Percentiles rank a stretch among this genome's conserved stretches.
Evolutionary conservation across 1,140 invertebrate genomes (phyloP).

Genomic region (Drosophila jambulina): DNA sequence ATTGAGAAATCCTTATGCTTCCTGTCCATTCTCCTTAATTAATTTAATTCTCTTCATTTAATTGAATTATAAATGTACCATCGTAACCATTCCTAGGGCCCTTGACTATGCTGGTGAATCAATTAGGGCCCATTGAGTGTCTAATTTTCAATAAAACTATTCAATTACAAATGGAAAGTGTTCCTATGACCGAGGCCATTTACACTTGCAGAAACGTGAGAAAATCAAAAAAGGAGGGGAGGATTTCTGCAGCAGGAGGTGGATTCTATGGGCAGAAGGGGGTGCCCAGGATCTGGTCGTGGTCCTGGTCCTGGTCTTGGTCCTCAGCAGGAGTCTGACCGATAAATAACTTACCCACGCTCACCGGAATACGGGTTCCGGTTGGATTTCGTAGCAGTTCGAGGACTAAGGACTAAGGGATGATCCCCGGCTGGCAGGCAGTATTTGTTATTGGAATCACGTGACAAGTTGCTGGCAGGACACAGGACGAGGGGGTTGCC

Average conservation of each 20-base stretch:
- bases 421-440: constrained; percentile 52
- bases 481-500: constrained; percentile 34
- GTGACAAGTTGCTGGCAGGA: constrained; percentile 71
- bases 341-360: constrained; percentile 76
- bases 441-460: constrained; percentile 83
- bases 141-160: constrained; percentile 57
- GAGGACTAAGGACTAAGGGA: constrained; percentile 51
- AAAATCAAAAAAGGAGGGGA: constrained; percentile 24
- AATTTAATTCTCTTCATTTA: background rate
- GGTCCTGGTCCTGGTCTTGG: background rate
- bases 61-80: background rate
- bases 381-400: constrained; percentile 24
- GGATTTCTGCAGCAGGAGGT: constrained; percentile 4
- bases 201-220: constrained; percentile 71
- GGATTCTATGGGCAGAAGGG: constrained; percentile 1
- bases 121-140: constrained; percentile 61
- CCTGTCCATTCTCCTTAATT: background rate
- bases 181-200: constrained; percentile 75
- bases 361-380: constrained; percentile 36
- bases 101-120: constrained; percentile 15
- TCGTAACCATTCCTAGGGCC: background rate
- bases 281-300: background rate
- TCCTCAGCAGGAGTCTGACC: constrained; percentile 40
- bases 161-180: constrained; percentile 64
- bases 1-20: too few relatives aligned